Base-by-base conservation (phyloP, 64 coral and sea anemone species). In the Cladopsammia gracilis region DNA sequence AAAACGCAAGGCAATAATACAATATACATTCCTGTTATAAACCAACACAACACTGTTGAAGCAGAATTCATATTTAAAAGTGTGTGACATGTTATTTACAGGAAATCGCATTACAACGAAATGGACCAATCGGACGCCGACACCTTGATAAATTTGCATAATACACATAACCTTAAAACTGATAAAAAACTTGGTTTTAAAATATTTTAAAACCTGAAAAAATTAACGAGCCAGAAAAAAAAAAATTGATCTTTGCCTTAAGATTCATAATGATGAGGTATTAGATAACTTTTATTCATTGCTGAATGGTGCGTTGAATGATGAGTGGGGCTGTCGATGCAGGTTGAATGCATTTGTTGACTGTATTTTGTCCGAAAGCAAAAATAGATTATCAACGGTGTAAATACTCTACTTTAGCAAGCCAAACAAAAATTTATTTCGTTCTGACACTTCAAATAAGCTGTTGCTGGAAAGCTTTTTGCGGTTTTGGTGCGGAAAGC, bases 101-200 rank as follows among this genome's bases (percentile, higher is more conserved):
- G 14, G 57, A 47, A 48, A 43, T 18, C 52, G 62, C 11, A 70
- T 70, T 50, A 10, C 45, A 52, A 86, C 44, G 23, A 12, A 62
- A n/a, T 70, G 3, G 58, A 48, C 73, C 73, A 76, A 88, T 62
- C 52, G 59, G 2, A 44, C 7, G 15, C 15, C 12, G 70, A 46
- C 70, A 88, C 86, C 52, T 58, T 62, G 86, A 88, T 12, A 5
- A 14, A 61, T 57, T 75, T 62, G 6, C 69, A 76, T 88, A 54
- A 73, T 69, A 86, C 48, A 53, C 34, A 34, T 34, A 34, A 34
- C 34, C 34, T 34, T 34, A 34, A 34, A 59, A 65, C 46, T 48
- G 9, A 22, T 45, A 2, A 50, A 24, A 22, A 10, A 12, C 3
- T 19, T 42, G 43, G 58, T 79, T 6, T 10, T 22, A 18, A 60